phyloP scores from a whole-genome alignment of 2,888 invertebrate species.

The Ischnus inquisitorius region DNA sequence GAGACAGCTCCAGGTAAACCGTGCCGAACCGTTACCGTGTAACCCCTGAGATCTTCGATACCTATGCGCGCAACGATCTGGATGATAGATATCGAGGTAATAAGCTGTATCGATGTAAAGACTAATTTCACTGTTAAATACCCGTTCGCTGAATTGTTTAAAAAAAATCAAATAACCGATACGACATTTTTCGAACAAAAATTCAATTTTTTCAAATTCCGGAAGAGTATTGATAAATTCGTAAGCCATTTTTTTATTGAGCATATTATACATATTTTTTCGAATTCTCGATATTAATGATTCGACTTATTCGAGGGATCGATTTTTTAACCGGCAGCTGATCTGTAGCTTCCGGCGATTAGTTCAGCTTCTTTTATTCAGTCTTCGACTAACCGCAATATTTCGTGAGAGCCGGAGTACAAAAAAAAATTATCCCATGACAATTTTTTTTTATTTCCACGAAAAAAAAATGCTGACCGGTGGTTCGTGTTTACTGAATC shows the following conservation, averaged over 20 bases:
- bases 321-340: constrained; percentile 35
- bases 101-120: constrained; percentile 5
- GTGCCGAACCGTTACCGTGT: constrained; percentile 57
- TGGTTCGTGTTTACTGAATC: no score
- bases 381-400: constrained; percentile 31
- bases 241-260: no score
- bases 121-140: constrained; percentile 13
- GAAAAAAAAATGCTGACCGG: background rate
- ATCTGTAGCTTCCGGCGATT: constrained; percentile 43
- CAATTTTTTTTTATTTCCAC: constrained; percentile 30
- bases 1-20: constrained; percentile 55
- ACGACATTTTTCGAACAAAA: background rate
- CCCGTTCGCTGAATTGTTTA: background rate
- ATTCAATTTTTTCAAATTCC: no score
- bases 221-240: background rate
- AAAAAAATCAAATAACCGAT: background rate
- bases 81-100: constrained; percentile 15
- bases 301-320: constrained; percentile 28
- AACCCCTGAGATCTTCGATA: constrained; percentile 25
- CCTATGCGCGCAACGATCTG: constrained; percentile 16
- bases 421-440: constrained; percentile 6
- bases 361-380: constrained; percentile 31
- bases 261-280: no score
- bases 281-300: no score
- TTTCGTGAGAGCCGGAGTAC: constrained; percentile 40